Base-by-base conservation (phyloP, 2,888 invertebrate genomes). In the Ethmia dodecea region DNA sequence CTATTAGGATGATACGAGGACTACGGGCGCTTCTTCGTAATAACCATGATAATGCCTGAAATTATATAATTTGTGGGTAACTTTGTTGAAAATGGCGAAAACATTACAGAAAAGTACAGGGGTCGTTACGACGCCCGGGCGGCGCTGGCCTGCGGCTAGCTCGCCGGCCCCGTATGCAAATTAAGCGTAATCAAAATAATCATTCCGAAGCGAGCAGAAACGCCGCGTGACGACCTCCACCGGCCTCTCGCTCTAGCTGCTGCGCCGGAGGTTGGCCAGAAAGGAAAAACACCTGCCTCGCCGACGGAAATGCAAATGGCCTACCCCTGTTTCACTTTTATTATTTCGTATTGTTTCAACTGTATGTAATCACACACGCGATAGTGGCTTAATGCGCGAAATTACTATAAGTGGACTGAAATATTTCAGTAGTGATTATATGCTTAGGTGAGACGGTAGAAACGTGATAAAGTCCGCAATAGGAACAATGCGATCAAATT, bases 51-150 rank as follows among this genome's bases (percentile, higher is more conserved):
- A 72, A 83, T 74, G 69, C 64, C 72, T 71, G 73, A 84, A 81
- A 86, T 86, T 86, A 86, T 83, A 84, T 69, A 77, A 86, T 84
- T 86, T 84, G 86, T 76, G 65, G 55, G 86, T 84, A 86, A 84
- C 83, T 84, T 84, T 81, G 84, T 84, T 83, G 80, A 72, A 84
- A 84, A 86, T 80, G 84, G 86, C 84, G 84, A 86, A 86, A 84
- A 86, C 78, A 86, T 86, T 84, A 83, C 78, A 80, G 79, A 80
- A 84, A 84, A 84, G 77, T 81, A 83, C 79, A 73, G 81, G 84
- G 81, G 78, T 78, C 65, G 77, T 71, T 70, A 73, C 70, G 70
- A 68, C 67, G 75, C 55, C 52, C 49, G 66, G 60, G 60, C 72
- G 72, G 72, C 62, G 64, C 56, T 47, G 45, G 68, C 73, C 78